phyloP scores from a whole-genome alignment of 2,113 vertebrate genomes.

The Struthio camelus region DNA sequence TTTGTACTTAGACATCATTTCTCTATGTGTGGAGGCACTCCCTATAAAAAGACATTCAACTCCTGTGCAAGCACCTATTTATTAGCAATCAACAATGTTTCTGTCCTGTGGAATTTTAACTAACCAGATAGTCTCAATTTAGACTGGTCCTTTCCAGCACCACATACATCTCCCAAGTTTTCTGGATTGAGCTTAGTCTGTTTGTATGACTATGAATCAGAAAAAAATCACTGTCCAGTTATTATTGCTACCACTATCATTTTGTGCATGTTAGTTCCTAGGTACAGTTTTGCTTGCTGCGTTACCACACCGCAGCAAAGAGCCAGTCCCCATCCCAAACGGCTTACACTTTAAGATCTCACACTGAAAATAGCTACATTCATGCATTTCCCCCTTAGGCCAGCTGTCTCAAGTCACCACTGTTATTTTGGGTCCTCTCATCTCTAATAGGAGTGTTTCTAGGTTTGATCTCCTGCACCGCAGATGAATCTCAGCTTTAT shows the following conservation, averaged over 20 bases:
- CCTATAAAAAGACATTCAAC: background rate
- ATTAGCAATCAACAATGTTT: background rate
- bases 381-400: background rate
- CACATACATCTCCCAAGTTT: background rate
- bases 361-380: background rate
- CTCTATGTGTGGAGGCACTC: background rate
- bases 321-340: background rate
- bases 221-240: background rate
- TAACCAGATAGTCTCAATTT: background rate
- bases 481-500: background rate
- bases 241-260: background rate
- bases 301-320: background rate
- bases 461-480: background rate
- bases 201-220: background rate
- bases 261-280: background rate
- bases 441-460: background rate
- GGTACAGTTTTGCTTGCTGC: accelerated
- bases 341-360: background rate
- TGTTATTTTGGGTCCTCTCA: background rate
- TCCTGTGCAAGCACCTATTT: background rate
- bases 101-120: background rate
- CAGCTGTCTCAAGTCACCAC: background rate
- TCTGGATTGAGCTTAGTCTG: background rate
- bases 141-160: background rate
- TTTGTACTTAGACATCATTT: background rate